These are phyloP conservation scores for Torymus aiolomorphi DNA, from an alignment of 2,888 invertebrate species.

Conservation along the genomic window DNA sequence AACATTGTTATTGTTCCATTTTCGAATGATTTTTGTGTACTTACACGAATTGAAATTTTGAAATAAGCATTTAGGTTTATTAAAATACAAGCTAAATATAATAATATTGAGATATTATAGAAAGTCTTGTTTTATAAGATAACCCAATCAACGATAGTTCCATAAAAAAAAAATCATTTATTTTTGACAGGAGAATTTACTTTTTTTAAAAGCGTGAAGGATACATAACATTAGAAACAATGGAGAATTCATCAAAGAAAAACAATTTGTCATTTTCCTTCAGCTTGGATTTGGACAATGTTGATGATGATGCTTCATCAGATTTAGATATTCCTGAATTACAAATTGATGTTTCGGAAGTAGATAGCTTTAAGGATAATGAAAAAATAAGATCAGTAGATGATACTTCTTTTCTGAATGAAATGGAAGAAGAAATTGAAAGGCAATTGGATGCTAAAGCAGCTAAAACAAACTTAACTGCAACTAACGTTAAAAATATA, in stretches of 20 bases:
- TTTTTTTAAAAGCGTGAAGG: too few relatives aligned
- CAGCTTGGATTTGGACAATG: constrained; percentile 67
- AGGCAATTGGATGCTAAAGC: constrained; percentile 86
- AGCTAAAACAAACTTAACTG: constrained; percentile 85
- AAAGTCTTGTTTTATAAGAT: too few relatives aligned
- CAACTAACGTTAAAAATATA: constrained; percentile 89
- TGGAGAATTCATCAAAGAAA: constrained; percentile 46
- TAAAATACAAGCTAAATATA: too few relatives aligned
- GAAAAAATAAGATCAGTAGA: constrained; percentile 67
- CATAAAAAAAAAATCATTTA: too few relatives aligned
- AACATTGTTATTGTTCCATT: too few relatives aligned
- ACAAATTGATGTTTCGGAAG: constrained; percentile 72
- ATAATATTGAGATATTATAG: too few relatives aligned
- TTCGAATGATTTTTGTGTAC: too few relatives aligned
- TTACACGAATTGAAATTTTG: too few relatives aligned
- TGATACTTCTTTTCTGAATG: constrained; percentile 77
- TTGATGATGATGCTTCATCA: constrained; percentile 64
- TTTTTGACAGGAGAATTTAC: too few relatives aligned
- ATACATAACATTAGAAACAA: neutral
- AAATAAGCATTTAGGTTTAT: too few relatives aligned
- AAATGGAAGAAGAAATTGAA: constrained; percentile 83
- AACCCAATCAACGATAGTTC: too few relatives aligned
- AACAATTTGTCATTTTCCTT: constrained; percentile 69
- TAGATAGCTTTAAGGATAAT: constrained; percentile 65
- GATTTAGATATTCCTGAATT: constrained; percentile 70